Percentiles rank a stretch among this genome's conserved stretches.
These are phyloP conservation scores for Cuniculus paca DNA, from an alignment of 2,797 vertebrate genomes.

Conservation along the genomic window DNA sequence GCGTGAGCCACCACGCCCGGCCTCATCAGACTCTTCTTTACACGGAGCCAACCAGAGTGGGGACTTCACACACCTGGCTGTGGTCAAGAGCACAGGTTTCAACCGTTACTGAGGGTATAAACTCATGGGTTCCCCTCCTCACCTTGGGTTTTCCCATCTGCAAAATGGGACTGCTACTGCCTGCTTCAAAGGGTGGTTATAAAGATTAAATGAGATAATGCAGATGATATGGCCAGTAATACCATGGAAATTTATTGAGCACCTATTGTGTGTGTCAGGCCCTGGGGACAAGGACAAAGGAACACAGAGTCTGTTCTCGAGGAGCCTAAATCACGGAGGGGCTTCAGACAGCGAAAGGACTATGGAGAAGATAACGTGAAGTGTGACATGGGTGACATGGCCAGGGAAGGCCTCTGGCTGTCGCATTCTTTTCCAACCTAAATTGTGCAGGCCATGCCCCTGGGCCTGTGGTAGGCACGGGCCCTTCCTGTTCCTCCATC, in stretches of 20 bases:
- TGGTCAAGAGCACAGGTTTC: accelerated
- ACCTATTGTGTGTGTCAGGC: background rate
- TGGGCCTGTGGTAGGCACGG: accelerated
- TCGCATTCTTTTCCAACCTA: background rate
- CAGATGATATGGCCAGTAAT: accelerated
- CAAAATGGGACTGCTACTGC: background rate
- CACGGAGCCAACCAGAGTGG: accelerated
- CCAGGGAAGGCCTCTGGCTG: background rate
- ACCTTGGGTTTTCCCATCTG: background rate
- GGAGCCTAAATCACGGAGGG: background rate
- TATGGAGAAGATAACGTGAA: background rate
- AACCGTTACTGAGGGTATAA: accelerated
- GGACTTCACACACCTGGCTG: background rate
- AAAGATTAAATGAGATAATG: background rate
- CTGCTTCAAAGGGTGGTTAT: background rate
- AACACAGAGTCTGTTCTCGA: background rate
- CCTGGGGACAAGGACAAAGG: accelerated
- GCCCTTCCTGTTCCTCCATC: background rate
- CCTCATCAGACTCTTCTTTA: background rate
- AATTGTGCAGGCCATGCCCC: background rate
- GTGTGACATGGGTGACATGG: accelerated
- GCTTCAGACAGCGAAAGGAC: background rate
- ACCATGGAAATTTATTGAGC: background rate
- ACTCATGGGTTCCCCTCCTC: background rate
- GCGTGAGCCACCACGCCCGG: too few relatives aligned